These are phyloP conservation scores for Dryococelus australis DNA, from an alignment of 2,888 invertebrate species.

Conservation along the genomic window DNA sequence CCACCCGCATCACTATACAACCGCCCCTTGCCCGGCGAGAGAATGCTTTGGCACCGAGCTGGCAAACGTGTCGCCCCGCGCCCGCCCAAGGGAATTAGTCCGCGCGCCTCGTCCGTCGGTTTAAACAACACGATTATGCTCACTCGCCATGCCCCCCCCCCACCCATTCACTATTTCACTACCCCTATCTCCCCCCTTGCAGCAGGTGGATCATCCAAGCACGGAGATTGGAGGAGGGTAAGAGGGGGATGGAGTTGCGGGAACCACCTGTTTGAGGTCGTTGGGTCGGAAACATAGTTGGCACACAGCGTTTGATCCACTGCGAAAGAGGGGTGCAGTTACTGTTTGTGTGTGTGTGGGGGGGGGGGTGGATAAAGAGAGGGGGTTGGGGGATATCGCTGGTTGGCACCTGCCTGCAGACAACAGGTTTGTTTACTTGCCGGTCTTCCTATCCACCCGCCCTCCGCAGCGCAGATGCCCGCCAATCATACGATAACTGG, in stretches of 20 bases:
- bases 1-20: background rate
- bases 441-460: too few species aligned
- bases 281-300: slow-evolving; percentile 3
- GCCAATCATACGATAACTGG: too few species aligned
- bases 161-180: background rate
- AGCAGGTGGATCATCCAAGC: background rate
- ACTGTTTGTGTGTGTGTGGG: background rate
- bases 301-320: background rate
- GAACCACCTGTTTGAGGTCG: slow-evolving; percentile 16
- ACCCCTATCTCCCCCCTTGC: background rate
- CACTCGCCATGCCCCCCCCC: background rate
- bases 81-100: background rate
- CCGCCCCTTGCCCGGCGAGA: background rate
- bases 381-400: too few species aligned
- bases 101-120: background rate
- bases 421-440: too few species aligned
- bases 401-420: too few species aligned
- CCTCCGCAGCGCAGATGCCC: too few species aligned
- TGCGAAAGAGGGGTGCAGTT: too few species aligned
- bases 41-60: background rate
- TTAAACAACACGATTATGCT: slow-evolving; percentile 16
- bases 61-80: background rate
- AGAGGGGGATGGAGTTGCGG: background rate
- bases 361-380: background rate
- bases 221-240: background rate